Conservation (phyloP, 2,888 invertebrate genomes). For the Junonia oenone region DNA sequence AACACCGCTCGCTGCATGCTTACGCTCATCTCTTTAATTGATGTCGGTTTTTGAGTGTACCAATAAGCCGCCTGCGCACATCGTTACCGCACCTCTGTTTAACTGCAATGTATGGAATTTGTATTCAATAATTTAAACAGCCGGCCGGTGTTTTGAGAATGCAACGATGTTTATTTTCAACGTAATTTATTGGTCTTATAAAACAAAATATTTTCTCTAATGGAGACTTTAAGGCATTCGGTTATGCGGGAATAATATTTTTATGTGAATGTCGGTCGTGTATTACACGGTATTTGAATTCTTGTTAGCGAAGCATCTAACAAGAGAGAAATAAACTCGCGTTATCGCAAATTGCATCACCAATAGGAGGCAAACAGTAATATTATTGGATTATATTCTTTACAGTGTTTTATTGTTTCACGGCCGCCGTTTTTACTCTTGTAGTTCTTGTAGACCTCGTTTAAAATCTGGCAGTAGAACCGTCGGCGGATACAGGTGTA, state of each 20-base stretch:
- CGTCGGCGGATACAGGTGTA: slow-evolving; percentile 66
- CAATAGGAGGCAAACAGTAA: neutral
- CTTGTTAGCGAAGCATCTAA: neutral
- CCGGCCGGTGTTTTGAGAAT: slow-evolving; percentile 41
- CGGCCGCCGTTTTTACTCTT: slow-evolving; percentile 21
- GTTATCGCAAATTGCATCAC: neutral
- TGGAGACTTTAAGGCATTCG: slow-evolving; percentile 18
- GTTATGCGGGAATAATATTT: slow-evolving; percentile 7
- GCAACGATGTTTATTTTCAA: slow-evolving; percentile 47
- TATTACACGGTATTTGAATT: neutral
- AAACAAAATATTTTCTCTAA: slow-evolving; percentile 33
- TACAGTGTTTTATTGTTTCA: neutral
- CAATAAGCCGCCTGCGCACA: slow-evolving; percentile 58
- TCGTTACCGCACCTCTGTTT: slow-evolving; percentile 56
- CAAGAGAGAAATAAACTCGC: neutral
- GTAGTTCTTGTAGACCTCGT: slow-evolving; percentile 14
- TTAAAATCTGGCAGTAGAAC: slow-evolving; percentile 63
- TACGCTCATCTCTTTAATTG: slow-evolving; percentile 64
- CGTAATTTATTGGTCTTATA: slow-evolving; percentile 45
- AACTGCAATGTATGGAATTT: slow-evolving; percentile 64
- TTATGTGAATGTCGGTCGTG: neutral
- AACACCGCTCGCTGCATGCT: slow-evolving; percentile 25
- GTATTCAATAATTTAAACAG: slow-evolving; percentile 66
- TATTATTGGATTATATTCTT: neutral
- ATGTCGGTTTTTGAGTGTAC: slow-evolving; percentile 69